These are phyloP conservation scores for Indicator indicator DNA, from an alignment of 2,113 vertebrate species.

Conservation along the genomic window DNA sequence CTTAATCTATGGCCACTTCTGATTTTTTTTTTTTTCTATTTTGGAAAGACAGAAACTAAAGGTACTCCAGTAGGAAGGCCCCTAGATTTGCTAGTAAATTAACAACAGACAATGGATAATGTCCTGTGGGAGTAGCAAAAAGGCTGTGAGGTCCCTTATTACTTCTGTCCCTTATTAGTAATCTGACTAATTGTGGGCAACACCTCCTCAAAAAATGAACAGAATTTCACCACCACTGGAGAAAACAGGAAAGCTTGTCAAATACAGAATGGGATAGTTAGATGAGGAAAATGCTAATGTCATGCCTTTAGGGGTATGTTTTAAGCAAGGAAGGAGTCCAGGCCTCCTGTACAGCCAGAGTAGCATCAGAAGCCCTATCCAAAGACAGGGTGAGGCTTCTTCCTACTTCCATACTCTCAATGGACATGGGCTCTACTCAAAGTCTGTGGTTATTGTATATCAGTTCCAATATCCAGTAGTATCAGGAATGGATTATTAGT, in stretches of 20 bases:
- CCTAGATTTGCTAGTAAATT: neutral
- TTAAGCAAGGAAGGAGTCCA: neutral
- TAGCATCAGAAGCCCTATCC: neutral
- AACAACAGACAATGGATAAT: neutral
- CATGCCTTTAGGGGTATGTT: neutral
- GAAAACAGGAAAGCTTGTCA: neutral
- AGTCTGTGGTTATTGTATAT: fast-evolving
- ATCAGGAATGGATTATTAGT: neutral
- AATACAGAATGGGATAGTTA: neutral
- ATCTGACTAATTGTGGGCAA: neutral
- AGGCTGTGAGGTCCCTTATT: neutral
- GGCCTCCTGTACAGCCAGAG: neutral
- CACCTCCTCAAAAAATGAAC: neutral
- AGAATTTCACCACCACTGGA: neutral
- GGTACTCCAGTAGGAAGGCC: neutral
- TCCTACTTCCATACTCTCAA: neutral
- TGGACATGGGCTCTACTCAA: neutral
- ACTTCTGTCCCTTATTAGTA: neutral
- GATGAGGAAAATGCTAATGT: neutral
- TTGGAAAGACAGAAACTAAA: neutral
- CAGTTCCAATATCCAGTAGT: neutral
- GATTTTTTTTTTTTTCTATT: neutral
- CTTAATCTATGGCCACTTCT: neutral
- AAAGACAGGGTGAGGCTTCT: neutral
- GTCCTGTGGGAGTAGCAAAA: neutral